Evolutionary conservation across 2,888 invertebrate genomes (phyloP).

Genomic region (Ormyrus labotus): DNA sequence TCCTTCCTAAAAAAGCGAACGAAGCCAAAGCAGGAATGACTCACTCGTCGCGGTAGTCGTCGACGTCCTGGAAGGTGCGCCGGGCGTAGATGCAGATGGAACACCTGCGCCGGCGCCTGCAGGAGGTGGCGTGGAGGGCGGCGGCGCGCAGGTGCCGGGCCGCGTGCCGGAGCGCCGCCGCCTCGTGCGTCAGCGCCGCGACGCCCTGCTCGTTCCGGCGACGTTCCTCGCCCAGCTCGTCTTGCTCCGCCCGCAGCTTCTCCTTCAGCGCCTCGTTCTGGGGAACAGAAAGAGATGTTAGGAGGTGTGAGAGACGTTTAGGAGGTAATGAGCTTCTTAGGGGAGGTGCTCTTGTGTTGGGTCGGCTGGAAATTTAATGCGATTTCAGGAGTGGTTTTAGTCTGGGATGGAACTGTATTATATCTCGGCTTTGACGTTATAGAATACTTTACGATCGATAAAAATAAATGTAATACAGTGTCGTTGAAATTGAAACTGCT

Average conservation of each 20-base stretch:
- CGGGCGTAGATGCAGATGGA: conserved; percentile 80
- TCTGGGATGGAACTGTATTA: too few relatives aligned
- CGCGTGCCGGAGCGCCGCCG: conserved; percentile 76
- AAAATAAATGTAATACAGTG: too few relatives aligned
- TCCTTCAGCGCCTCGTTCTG: conserved; percentile 80
- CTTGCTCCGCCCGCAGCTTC: conserved; percentile 77
- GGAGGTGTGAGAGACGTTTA: too few relatives aligned
- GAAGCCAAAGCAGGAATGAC: conserved; percentile 58
- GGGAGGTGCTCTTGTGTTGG: too few relatives aligned
- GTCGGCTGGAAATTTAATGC: too few relatives aligned
- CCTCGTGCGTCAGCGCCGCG: conserved; percentile 75
- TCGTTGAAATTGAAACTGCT: too few relatives aligned
- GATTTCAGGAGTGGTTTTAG: too few relatives aligned
- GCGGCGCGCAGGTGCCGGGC: conserved; percentile 76
- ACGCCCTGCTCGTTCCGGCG: conserved; percentile 75
- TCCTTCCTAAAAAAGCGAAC: too few relatives aligned
- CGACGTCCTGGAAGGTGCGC: conserved; percentile 78
- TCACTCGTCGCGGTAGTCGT: conserved; percentile 76
- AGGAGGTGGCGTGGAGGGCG: conserved; percentile 72
- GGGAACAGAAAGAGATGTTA: not conserved
- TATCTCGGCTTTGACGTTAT: too few relatives aligned
- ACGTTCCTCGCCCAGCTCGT: conserved; percentile 76
- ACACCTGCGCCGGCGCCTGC: conserved; percentile 77
- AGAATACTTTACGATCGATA: too few relatives aligned
- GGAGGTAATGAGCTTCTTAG: too few relatives aligned